Percentiles rank a stretch among this genome's conserved stretches.
Conservation (phyloP, 2,797 vertebrate genomes). For the Neosilurus mollespiculum region DNA sequence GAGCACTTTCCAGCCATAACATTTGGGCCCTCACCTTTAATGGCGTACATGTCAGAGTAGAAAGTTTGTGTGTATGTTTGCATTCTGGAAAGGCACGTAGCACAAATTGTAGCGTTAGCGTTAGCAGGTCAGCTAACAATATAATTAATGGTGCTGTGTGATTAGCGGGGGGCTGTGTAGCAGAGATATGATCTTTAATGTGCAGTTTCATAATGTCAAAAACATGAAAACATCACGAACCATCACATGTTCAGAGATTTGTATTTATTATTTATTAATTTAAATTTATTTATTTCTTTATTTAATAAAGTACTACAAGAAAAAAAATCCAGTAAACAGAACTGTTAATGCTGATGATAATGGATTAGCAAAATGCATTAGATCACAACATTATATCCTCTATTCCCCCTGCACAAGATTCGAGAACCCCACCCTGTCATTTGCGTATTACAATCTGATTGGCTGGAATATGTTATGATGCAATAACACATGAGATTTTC, state of each 20-base stretch:
- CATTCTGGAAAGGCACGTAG: background rate
- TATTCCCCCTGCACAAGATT: background rate
- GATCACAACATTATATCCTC: background rate
- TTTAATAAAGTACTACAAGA: no score
- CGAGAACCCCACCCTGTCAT: background rate
- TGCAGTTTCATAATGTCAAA: background rate
- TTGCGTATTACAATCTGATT: constrained; percentile 2
- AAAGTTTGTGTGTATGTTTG: background rate
- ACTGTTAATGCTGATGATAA: background rate
- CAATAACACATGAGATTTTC: background rate
- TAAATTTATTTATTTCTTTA: background rate
- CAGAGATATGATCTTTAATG: background rate
- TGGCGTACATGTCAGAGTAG: background rate
- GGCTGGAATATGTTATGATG: background rate
- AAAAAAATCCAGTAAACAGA: background rate
- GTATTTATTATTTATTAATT: background rate
- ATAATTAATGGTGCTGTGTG: background rate
- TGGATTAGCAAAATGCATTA: background rate
- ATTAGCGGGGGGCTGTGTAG: background rate
- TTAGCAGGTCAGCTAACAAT: background rate
- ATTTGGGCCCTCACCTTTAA: background rate
- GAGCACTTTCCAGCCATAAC: background rate
- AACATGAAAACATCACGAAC: background rate
- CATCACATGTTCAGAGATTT: background rate
- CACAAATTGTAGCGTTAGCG: background rate